A percentile compares a stretch with the other conserved stretches of the same genome.
Conservation (phyloP, 2,888 invertebrate species). For the Tetragnatha montana region DNA sequence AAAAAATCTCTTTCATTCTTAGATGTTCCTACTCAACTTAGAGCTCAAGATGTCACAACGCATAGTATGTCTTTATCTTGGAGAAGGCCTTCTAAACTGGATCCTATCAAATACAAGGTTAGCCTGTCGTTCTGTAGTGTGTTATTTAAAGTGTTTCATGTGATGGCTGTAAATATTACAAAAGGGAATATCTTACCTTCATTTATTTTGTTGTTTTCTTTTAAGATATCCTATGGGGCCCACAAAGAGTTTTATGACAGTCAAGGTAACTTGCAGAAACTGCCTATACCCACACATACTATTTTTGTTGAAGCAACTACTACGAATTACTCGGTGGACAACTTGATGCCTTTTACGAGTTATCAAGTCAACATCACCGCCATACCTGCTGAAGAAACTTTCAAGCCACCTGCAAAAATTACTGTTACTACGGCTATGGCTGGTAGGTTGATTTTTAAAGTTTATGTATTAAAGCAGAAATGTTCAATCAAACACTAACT, state of each 20-base stretch:
- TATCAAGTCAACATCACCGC: constrained; percentile 94
- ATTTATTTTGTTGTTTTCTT: neutral
- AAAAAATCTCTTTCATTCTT: neutral
- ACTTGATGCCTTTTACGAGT: constrained; percentile 93
- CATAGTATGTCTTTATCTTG: constrained; percentile 95
- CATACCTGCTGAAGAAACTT: constrained; percentile 87
- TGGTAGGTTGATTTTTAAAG: constrained; percentile 29
- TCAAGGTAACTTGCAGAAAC: constrained; percentile 90
- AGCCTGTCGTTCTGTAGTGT: neutral
- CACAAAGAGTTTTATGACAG: constrained; percentile 96
- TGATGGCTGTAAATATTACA: neutral
- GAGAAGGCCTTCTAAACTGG: constrained; percentile 91
- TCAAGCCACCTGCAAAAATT: constrained; percentile 92
- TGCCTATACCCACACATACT: constrained; percentile 84
- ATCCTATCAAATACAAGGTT: constrained; percentile 88
- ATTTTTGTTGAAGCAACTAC: constrained; percentile 81
- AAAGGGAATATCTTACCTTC: neutral
- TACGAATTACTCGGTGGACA: constrained; percentile 88
- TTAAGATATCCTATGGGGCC: constrained; percentile 85
- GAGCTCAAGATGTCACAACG: constrained; percentile 93
- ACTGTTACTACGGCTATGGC: constrained; percentile 97
- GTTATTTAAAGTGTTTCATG: neutral
- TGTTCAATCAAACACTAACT: too few relatives aligned
- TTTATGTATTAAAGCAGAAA: too few relatives aligned
- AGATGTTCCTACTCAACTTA: constrained; percentile 91